These are phyloP conservation scores for Sebastes nivosus DNA, from an alignment of 2,797 vertebrate species.

Conservation along the genomic window DNA sequence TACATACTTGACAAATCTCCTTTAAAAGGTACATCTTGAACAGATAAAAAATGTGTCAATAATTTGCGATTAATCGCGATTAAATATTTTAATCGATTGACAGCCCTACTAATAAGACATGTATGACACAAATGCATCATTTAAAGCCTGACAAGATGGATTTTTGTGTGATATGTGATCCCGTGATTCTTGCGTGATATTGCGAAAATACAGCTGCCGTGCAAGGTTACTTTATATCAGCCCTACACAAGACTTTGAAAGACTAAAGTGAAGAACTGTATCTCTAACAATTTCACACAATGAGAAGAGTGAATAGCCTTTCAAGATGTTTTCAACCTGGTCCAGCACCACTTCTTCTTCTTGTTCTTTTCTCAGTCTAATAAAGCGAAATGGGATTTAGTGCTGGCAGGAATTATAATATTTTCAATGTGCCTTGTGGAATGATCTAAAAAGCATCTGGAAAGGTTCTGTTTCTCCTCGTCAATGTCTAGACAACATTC, in stretches of 20 bases:
- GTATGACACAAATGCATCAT: too few relatives aligned
- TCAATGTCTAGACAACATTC: constrained; percentile 64
- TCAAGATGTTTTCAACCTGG: constrained; percentile 59
- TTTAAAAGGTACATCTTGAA: too few relatives aligned
- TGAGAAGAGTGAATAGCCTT: constrained; percentile 53
- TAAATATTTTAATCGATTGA: too few relatives aligned
- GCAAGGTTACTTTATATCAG: constrained; percentile 28
- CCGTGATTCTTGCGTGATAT: too few relatives aligned
- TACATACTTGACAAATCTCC: too few relatives aligned
- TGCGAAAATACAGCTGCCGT: too few relatives aligned
- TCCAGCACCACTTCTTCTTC: constrained; percentile 38
- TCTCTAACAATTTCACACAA: constrained; percentile 14
- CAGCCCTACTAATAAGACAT: too few relatives aligned
- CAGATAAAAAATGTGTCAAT: too few relatives aligned
- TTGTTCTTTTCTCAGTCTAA: constrained; percentile 1
- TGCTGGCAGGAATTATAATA: constrained; percentile 45
- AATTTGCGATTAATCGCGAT: too few relatives aligned
- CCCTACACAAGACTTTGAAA: constrained; percentile 6
- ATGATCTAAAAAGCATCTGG: constrained; percentile 66
- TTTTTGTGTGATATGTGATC: too few relatives aligned
- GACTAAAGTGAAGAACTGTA: constrained; percentile 1
- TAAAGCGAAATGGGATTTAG: constrained; percentile 42
- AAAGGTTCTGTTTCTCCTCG: constrained; percentile 57
- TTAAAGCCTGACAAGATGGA: too few relatives aligned
- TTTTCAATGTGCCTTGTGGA: constrained; percentile 38